Base-by-base conservation (phyloP, 2,888 invertebrate genomes). In the Hypena proboscidalis region DNA sequence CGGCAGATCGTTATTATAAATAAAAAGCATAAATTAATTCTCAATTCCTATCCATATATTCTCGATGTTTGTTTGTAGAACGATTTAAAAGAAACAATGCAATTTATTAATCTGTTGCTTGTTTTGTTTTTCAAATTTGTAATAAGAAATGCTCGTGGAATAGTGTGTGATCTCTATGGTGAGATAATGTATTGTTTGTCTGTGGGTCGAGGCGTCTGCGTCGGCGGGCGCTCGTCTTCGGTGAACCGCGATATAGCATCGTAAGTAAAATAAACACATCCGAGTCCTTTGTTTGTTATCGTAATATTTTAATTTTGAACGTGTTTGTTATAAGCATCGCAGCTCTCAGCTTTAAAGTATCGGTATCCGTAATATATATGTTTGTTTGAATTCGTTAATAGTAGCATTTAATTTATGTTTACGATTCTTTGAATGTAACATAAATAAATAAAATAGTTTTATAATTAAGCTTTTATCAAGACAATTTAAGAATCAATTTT, bases 291-390 rank as follows among this genome's bases (percentile, higher is more conserved):
- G 83, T 84, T 85, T 87, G 74, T 86, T 87, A 67, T 81, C 74
- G 65, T 77, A 76, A 83, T 81, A 85, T 85, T 85, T 84, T 85
- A 85, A 82, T 85, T 83, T 80, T 58, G 70, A 82, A 77, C 73
- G 66, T 71, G 74, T 77, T 77, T 77, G 77, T 79, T 70, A 74
- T 77, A 77, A 79, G 73, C 68, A 49, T 53, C 40, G 62, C 57
- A 60, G 67, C 46, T 65, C 57, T 65, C 60, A 58, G 69, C 81
- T 85, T 85, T 85, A 83, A 84, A 77, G 80, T 79, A 70, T 63
- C 63, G 53, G 49, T 67, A 60, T 54, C 49, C 54, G 25, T 60
- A 55, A 46, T 29, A 27, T 29, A 27, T 30, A 42, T 56, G 62
- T 62, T 58, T 62, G 59, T 62, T 50, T 67, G 48, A 53, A 53